Evolutionary conservation across 2,888 invertebrate genomes (phyloP), one percentile per base, ranked within the genome.

Genomic region (Linnaemya vulpina): DNA sequence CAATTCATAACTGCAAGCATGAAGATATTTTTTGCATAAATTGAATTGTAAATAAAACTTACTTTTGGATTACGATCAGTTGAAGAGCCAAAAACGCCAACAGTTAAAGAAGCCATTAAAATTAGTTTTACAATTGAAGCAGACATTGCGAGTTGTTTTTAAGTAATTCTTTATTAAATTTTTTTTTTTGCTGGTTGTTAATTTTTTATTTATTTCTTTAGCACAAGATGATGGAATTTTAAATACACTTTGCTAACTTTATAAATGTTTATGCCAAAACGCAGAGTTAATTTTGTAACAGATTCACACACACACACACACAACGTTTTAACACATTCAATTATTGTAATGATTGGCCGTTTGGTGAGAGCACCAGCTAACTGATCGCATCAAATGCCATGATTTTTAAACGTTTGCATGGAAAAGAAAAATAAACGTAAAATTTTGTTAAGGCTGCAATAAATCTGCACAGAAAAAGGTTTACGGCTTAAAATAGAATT

Each of bases 61-160:
- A 85, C 85, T 65, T 74, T 78, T 20, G 85, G 85, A 82, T 82
- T 74, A n/a, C 75, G 85, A 82, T 82, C 78, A 51, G 60, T 58
- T n/a, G 82, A 58, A 17, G 85, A 82, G 22, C 63, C 30, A 49
- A 55, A 58, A 51, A 38, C 68, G 22, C 13, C 55, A 51, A 75
- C 70, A 40, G 78, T 53, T 71, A 82, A 60, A 70, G 38, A 82
- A 49, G 75, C 65, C 65, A 82, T 82, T 60, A 82, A 53, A 63
- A 85, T 75, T 15, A 75, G 25, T 75, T 75, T 82, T 35, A 85
- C 38, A 38, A 79, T 20, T 43, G 46, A 71, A 70, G 65, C 38
- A 75, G 40, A 49, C 85, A 85, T 85, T 82, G 55, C 78, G 13
- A 40, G 40, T 55, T 65, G 46, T 49, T 38, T 11, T 22, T 51